phyloP scores from a whole-genome alignment of 2,797 vertebrate genomes.

The Phoxinus dragarum region DNA sequence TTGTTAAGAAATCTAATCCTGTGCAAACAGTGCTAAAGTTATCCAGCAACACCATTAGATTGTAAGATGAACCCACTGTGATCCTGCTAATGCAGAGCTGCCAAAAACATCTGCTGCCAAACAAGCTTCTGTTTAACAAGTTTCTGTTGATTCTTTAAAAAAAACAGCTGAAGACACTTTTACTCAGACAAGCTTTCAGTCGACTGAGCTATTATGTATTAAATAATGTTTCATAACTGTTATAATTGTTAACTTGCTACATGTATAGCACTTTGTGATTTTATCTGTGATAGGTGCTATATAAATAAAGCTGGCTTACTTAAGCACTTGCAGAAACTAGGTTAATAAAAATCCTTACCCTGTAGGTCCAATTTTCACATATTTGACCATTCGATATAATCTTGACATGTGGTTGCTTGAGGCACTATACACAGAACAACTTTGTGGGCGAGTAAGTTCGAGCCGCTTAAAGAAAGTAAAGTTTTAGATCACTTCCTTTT shows the following conservation, averaged over 20 bases:
- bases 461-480: not conserved
- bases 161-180: too few relatives aligned
- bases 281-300: too few relatives aligned
- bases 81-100: not conserved
- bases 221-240: too few relatives aligned
- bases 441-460: not conserved
- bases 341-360: not conserved
- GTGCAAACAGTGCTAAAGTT: not conserved
- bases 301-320: too few relatives aligned
- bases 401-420: not conserved
- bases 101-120: not conserved
- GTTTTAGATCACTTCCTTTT: not conserved
- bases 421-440: not conserved
- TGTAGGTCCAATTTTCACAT: not conserved
- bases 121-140: not conserved
- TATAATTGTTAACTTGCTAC: too few relatives aligned
- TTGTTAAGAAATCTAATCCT: not conserved
- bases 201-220: too few relatives aligned
- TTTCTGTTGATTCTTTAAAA: too few relatives aligned
- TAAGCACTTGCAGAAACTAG: not conserved
- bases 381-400: not conserved
- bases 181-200: too few relatives aligned
- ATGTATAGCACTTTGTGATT: too few relatives aligned
- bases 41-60: slow-evolving; percentile 5
- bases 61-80: not conserved